Conservation (phyloP, 2,888 invertebrate genomes). For the Polydrusus tereticollis region DNA sequence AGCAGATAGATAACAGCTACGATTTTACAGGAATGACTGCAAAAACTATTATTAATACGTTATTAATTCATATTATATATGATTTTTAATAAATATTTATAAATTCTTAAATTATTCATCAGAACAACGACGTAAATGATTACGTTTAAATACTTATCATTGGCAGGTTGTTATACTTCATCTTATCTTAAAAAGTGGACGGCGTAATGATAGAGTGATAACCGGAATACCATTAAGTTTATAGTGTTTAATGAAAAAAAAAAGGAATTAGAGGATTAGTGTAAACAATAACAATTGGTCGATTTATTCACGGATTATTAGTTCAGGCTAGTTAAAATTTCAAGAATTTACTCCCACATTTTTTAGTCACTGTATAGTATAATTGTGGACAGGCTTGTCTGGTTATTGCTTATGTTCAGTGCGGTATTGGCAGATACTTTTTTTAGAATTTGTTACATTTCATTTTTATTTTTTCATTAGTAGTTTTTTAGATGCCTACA, state of each 20-base stretch:
- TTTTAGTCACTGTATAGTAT: no score
- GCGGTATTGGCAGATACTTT: no score
- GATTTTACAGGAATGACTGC: conserved; percentile 20
- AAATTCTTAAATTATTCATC: conserved; percentile 14
- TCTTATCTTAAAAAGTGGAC: background rate
- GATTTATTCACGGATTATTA: background rate
- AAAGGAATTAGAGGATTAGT: background rate
- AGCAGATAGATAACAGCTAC: conserved; percentile 17
- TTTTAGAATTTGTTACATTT: no score
- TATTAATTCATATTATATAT: conserved; percentile 5
- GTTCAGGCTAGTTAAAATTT: background rate
- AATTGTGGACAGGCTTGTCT: no score
- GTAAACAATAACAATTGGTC: background rate
- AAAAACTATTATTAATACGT: conserved; percentile 23
- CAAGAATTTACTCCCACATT: no score
- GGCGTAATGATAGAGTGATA: background rate
- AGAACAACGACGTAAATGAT: conserved; percentile 4
- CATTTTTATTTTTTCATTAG: no score
- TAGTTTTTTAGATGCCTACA: no score
- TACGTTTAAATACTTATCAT: conserved; percentile 8
- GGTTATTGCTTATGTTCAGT: no score
- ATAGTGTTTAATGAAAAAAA: background rate
- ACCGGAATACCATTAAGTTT: background rate
- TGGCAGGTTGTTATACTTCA: conserved; percentile 7
- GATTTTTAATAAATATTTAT: conserved; percentile 24